Conservation (phyloP, 2,113 vertebrate genomes). For the Emydura subglobosa region DNA sequence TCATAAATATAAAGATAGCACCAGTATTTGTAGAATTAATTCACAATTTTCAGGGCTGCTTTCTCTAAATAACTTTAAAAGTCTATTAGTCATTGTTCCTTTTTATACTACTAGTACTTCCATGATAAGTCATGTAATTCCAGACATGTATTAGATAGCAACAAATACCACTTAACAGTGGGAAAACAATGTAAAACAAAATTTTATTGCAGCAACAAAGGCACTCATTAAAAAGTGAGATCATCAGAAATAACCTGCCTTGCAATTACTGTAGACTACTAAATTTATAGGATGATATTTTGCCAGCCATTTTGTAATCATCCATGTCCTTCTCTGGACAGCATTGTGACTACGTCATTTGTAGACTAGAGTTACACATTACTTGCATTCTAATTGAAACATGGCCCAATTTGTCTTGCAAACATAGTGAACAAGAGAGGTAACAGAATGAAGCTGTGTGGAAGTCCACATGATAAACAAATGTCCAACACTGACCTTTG, state of each 20-base stretch:
- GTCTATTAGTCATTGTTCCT: neutral
- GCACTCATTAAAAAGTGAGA: neutral
- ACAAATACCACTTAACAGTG: neutral
- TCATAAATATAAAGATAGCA: neutral
- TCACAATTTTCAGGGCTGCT: neutral
- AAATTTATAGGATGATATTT: neutral
- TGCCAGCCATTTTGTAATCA: neutral
- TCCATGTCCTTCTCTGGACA: neutral
- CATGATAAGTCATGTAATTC: neutral
- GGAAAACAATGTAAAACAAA: neutral
- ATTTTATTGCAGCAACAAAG: neutral
- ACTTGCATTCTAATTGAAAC: neutral
- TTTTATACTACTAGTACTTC: neutral
- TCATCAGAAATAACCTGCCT: neutral
- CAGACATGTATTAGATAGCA: neutral
- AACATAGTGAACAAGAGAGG: neutral
- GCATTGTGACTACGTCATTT: neutral
- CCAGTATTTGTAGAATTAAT: neutral
- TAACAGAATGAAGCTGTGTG: neutral
- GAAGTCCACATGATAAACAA: neutral
- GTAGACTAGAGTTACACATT: neutral
- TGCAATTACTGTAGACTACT: neutral
- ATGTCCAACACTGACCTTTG: neutral
- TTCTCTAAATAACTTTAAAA: neutral
- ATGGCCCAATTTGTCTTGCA: neutral